Evolutionary conservation across 2,888 invertebrate genomes (phyloP).

Genomic region (Drosophila infuscata): DNA sequence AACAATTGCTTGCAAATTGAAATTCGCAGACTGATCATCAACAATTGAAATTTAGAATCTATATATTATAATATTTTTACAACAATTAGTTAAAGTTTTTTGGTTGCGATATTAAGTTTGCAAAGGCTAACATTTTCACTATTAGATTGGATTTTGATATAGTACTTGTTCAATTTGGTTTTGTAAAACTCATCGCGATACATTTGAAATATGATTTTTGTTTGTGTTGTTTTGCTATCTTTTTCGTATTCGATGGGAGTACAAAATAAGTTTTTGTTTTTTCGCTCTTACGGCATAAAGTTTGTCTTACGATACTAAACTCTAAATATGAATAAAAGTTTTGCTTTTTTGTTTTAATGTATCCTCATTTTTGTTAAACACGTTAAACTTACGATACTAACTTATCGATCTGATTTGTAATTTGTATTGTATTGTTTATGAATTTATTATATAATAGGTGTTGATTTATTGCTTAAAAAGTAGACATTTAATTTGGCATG

Average conservation of each 20-base stretch:
- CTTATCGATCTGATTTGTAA: conserved; percentile 61
- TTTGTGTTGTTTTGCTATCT: conserved; percentile 23
- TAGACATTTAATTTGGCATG: conserved; percentile 78
- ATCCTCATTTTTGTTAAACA: conserved; percentile 50
- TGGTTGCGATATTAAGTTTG: conserved; percentile 63
- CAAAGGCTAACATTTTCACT: conserved; percentile 73
- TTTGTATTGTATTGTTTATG: conserved; percentile 62
- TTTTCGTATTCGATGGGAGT: conserved; percentile 71
- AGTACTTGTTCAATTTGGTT: conserved; percentile 42
- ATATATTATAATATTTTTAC: conserved; percentile 64
- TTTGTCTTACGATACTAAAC: conserved; percentile 43
- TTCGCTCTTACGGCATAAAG: conserved; percentile 38
- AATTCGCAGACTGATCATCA: conserved; percentile 71
- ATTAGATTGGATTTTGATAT: conserved; percentile 64
- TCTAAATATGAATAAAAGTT: conserved; percentile 52
- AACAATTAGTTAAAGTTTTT: conserved; percentile 70
- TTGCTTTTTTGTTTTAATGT: conserved; percentile 18
- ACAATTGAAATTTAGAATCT: conserved; percentile 73
- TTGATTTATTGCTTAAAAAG: conserved; percentile 67
- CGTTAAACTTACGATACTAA: conserved; percentile 59
- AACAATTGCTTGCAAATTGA: conserved; percentile 54
- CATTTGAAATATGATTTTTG: conserved; percentile 26
- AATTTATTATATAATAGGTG: conserved; percentile 60
- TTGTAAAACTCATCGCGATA: conserved; percentile 67
- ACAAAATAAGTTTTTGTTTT: conserved; percentile 57